phyloP scores from a whole-genome alignment of 2,797 vertebrate species.

The Botia almorhae region DNA sequence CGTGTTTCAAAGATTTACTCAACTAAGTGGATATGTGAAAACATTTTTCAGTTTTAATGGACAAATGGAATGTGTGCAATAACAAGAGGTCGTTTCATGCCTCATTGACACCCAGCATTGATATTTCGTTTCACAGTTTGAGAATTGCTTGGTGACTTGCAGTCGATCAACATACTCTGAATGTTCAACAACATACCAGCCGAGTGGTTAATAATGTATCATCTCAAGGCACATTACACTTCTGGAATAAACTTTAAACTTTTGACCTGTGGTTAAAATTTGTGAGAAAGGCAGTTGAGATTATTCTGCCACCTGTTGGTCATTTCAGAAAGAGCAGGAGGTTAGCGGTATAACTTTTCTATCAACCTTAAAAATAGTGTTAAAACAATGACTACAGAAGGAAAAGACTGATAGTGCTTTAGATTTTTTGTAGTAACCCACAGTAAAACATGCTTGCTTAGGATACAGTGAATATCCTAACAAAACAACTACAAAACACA shows the following conservation, averaged over 20 bases:
- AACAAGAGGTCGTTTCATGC: slow-evolving; percentile 28
- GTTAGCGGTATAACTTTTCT: background rate
- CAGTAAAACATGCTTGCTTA: too few species aligned
- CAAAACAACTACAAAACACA: too few species aligned
- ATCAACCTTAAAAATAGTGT: too few species aligned
- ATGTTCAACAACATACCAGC: slow-evolving; percentile 4
- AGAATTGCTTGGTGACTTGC: background rate
- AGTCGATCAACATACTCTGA: background rate
- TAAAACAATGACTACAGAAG: too few species aligned
- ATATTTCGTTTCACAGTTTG: background rate
- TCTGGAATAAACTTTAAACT: background rate
- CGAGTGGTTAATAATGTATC: background rate
- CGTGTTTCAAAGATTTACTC: slow-evolving; percentile 54
- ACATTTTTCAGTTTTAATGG: slow-evolving; percentile 49
- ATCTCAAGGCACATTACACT: background rate
- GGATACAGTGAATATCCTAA: too few species aligned
- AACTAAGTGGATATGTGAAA: slow-evolving; percentile 22
- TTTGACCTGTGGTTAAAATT: background rate
- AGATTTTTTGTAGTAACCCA: too few species aligned
- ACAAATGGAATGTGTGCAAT: slow-evolving; percentile 47
- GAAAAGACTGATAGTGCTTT: too few species aligned
- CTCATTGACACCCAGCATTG: slow-evolving; percentile 17
- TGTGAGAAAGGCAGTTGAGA: background rate
- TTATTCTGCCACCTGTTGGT: slow-evolving; percentile 58
- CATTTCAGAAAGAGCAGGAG: background rate